Percentiles rank a stretch among this genome's conserved stretches.
phyloP scores from a whole-genome alignment of 2,113 vertebrate genomes.

The Hystrix cristata region DNA sequence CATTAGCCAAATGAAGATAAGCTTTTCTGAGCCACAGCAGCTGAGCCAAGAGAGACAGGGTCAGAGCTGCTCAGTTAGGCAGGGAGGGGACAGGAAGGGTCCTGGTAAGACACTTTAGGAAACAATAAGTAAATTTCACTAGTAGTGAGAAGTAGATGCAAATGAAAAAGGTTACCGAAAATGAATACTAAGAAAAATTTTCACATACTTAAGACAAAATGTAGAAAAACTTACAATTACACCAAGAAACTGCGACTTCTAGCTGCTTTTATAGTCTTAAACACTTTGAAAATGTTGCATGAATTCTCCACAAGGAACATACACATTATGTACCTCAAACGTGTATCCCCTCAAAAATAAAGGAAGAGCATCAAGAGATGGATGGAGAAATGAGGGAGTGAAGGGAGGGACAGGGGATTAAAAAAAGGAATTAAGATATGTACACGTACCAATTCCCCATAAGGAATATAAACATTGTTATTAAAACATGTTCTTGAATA shows the following conservation, averaged over 20 bases:
- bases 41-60: not conserved
- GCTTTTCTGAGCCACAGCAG: not conserved
- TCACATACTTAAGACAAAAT: slow-evolving; percentile 8
- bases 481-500: not conserved
- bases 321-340: not conserved
- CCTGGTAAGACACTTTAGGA: not conserved
- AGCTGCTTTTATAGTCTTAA: slow-evolving; percentile 28
- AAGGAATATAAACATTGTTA: not conserved
- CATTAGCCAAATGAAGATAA: not conserved
- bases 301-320: not conserved
- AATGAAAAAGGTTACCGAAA: not conserved
- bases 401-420: not conserved
- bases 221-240: not conserved
- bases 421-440: not conserved
- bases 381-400: not conserved
- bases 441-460: not conserved
- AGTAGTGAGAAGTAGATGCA: not conserved
- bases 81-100: not conserved
- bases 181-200: slow-evolving; percentile 34
- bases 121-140: not conserved
- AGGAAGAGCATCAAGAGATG: not conserved
- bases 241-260: slow-evolving; percentile 26
- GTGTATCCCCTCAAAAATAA: not conserved
- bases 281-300: not conserved
- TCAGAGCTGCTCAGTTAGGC: not conserved